Percentiles rank a stretch among this genome's conserved stretches.
phyloP scores from a whole-genome alignment of 2,888 invertebrate genomes.

The Teinopalpus imperialis region DNA sequence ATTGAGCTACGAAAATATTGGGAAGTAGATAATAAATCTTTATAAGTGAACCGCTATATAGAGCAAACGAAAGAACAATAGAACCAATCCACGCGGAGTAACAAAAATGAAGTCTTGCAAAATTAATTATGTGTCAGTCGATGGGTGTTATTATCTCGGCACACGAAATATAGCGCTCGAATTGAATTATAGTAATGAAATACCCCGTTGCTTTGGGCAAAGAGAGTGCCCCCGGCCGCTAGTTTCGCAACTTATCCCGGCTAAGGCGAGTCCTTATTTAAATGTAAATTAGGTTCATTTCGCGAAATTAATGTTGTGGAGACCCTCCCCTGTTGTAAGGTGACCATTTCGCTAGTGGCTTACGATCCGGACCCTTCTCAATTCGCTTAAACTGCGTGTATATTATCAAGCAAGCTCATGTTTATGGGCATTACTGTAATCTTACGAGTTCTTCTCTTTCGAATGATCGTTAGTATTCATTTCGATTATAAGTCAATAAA shows the following conservation, averaged over 20 bases:
- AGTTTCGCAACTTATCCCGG: constrained; percentile 81
- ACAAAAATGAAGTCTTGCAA: constrained; percentile 23
- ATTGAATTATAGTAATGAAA: constrained; percentile 81
- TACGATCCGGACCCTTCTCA: constrained; percentile 35
- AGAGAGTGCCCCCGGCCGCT: constrained; percentile 72
- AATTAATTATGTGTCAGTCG: constrained; percentile 27
- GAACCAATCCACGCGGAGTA: neutral
- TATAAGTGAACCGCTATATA: too few species aligned
- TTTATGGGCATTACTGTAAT: too few species aligned
- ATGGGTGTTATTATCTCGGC: constrained; percentile 32
- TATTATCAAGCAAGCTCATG: too few species aligned
- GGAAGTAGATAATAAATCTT: too few species aligned
- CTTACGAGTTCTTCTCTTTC: too few species aligned
- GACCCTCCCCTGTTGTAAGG: constrained; percentile 76
- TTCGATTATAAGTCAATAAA: too few species aligned
- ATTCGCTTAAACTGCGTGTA: constrained; percentile 8
- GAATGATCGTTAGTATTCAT: too few species aligned
- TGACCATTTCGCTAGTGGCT: constrained; percentile 46
- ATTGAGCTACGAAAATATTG: too few species aligned
- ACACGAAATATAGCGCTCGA: constrained; percentile 55
- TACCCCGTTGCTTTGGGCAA: constrained; percentile 73
- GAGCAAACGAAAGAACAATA: constrained; percentile 22
- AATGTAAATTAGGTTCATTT: constrained; percentile 95
- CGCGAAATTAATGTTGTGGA: constrained; percentile 91
- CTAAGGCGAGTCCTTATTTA: constrained; percentile 89